phyloP scores from a whole-genome alignment of 2,113 vertebrate genomes.

The Semnornis frantzii region DNA sequence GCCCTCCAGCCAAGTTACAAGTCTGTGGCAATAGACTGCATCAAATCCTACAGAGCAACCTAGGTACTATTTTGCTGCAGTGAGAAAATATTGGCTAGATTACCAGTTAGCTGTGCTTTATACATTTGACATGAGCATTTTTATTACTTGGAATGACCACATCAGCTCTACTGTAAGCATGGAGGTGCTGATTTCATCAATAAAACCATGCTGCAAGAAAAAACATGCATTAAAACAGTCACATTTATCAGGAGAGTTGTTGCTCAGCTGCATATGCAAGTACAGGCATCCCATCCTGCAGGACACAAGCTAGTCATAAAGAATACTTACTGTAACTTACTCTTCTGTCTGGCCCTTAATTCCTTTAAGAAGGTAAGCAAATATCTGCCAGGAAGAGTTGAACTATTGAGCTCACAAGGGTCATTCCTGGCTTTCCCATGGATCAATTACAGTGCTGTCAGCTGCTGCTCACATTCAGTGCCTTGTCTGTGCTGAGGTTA shows the following conservation, averaged over 20 bases:
- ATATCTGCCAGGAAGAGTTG: background rate
- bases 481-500: background rate
- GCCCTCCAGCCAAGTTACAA: background rate
- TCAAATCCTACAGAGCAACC: background rate
- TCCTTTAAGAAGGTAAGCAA: background rate
- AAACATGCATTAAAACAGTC: background rate
- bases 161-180: accelerated
- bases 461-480: background rate
- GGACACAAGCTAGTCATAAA: background rate
- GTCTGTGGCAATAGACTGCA: background rate
- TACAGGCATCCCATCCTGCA: background rate
- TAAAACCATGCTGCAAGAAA: background rate
- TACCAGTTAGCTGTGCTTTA: background rate
- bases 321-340: background rate
- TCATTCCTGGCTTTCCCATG: background rate
- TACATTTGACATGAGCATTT: background rate
- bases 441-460: accelerated
- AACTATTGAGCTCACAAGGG: background rate
- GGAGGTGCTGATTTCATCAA: background rate
- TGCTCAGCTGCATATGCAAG: background rate
- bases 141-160: background rate
- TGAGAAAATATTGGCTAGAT: background rate
- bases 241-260: background rate
- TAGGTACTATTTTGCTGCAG: background rate
- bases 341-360: background rate